Evolutionary conservation across 2,888 invertebrate genomes (phyloP), one percentile per base, ranked within the genome.

Genomic region (Temnothorax unifasciatus): DNA sequence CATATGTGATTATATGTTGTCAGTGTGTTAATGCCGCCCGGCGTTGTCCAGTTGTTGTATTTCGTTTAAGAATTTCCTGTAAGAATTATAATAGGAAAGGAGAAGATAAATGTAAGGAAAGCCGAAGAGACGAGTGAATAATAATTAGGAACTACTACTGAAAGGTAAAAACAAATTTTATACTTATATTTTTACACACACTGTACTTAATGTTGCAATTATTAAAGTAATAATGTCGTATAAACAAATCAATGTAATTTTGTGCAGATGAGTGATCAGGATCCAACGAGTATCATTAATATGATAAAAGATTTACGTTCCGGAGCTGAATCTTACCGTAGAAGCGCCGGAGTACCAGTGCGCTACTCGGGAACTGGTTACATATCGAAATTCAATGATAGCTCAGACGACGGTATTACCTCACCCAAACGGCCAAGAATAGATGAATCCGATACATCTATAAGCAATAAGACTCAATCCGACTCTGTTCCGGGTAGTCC

Each of bases 281-380:
- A 93, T 91, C 94, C 95, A 25, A 94, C 95, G 13, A 92, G 93
- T 83, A 90, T 94, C 2, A 93, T 93, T 1, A 93, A 94, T 91
- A 94, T 94, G 93, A 92, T 95, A 21, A 92, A 94, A 63, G 94
- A 94, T 77, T 85, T 95, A 38, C 92, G 92, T 79, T 93, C 94
- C 9, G 91, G 92, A 18, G 84, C 92, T 3, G 90, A 92, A 18
- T 85, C 82, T n/a, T 92, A 90, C 83, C 91, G 91, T 63, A 86
- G 88, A 57, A 90, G 89, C 9, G 90, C 87, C 21, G 83, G 85
- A 5, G 68, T 91, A 2, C 86, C 92, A 0, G 47, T 93, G 13
- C 88, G 92, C 41, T 87, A 92, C 6, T 92, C 93, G 4, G 90
- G 90, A 1, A 86, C 90, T 2, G 85, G 90, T 15, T 88, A 52